Conservation (phyloP, 2,113 vertebrate species). For the Scortum barcoo region DNA sequence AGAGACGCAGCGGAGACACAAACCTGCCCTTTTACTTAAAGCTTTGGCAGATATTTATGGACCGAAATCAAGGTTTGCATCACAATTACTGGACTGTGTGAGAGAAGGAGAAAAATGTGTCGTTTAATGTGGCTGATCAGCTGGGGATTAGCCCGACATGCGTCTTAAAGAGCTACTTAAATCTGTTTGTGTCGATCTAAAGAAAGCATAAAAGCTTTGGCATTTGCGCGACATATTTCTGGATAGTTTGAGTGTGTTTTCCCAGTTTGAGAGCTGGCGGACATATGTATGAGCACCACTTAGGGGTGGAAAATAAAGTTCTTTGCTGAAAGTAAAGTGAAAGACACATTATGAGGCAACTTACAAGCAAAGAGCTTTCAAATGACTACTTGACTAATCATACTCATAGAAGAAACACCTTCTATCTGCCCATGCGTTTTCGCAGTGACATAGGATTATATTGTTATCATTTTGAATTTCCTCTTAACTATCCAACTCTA, state of each 20-base stretch:
- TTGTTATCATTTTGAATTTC: too few relatives aligned
- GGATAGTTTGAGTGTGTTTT: not conserved
- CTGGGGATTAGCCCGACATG: too few relatives aligned
- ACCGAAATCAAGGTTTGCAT: not conserved
- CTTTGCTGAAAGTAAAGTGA: not conserved
- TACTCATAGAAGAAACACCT: not conserved
- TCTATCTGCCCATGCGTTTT: not conserved
- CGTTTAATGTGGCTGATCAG: not conserved
- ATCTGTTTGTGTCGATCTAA: not conserved
- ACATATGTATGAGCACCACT: not conserved
- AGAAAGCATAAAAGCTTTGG: not conserved
- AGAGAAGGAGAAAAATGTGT: not conserved
- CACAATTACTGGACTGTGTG: not conserved
- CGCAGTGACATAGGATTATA: too few relatives aligned
- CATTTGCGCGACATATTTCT: not conserved
- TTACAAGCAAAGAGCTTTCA: not conserved
- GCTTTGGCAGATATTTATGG: not conserved
- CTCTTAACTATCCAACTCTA: not conserved
- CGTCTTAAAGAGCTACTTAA: not conserved
- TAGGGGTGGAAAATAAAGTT: not conserved
- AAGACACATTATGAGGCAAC: not conserved
- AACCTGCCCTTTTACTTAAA: not conserved
- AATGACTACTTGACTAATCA: not conserved
- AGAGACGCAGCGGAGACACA: not conserved
- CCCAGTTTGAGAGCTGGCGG: not conserved